Evolutionary conservation across 1,140 invertebrate genomes (phyloP), one percentile per base, ranked within the genome.

Genomic region (Atta cephalotes): DNA sequence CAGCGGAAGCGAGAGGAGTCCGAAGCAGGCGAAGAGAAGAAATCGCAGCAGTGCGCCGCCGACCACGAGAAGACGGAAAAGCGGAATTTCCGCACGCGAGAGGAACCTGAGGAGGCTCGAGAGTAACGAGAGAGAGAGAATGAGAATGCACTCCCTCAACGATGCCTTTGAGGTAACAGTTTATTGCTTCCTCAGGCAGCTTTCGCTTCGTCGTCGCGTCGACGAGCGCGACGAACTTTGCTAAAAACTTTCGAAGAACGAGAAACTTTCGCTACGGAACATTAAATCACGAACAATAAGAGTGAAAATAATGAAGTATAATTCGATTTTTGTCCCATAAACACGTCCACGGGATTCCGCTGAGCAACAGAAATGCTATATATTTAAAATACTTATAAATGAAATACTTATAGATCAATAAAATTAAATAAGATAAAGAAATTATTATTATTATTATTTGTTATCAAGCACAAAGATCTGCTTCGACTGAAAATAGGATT

Each of bases 111-210:
- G 98, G 39, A 96, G 98, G 65, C 95, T 98, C 65, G 98, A 98
- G 94, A 98, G 97, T 91, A 98, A 98, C 94, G 98, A 98, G 93
- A 95, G 98, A 85, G 98, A 98, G 94, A 95, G 98, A 88, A 97
- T 98, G 96, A 96, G 98, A 90, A 98, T 98, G 98, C 98, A 98
- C 94, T 97, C 97, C 63, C 96, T 98, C 76, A 98, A 98, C 93
- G 98, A 98, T 93, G 98, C 98, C 7, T 98, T 98, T 93, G 97
- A 98, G 96, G 97, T 97, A 90, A 90, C 49, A 70, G 51, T 71
- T 56, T 25, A 65, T 74, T 78, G 18, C 60, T 76, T 77, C 76
- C 60, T 63, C 49, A 5, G n/a, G n/a, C 35, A 39, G n/a, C 45
- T 35, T 66, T 58, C 51, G 51, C 21, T 16, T 58, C 51, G 51